A percentile compares a stretch with the other conserved stretches of the same genome.
Evolutionary conservation across 2,797 vertebrate genomes (phyloP).

Genomic region (Pangasius mekongensis): DNA sequence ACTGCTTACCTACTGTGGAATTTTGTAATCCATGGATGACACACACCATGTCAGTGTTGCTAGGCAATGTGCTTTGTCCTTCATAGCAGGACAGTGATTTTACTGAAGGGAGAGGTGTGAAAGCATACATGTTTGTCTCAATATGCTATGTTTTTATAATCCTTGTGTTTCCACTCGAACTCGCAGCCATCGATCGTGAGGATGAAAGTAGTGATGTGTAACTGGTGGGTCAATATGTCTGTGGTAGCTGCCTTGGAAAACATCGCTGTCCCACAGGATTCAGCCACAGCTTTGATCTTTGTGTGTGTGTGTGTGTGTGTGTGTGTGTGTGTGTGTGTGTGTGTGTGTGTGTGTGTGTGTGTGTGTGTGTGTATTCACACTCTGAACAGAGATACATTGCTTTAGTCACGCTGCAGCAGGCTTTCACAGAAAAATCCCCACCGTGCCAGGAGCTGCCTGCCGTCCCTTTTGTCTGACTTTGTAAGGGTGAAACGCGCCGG

Average conservation of each 20-base stretch:
- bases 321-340: no score
- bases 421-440: slow-evolving; percentile 43
- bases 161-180: neutral
- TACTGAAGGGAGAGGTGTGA: neutral
- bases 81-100: neutral
- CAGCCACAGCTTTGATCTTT: neutral
- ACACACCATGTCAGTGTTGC: neutral
- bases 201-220: neutral
- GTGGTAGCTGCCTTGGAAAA: neutral
- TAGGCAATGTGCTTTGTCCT: neutral
- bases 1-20: neutral
- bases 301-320: neutral
- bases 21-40: slow-evolving; percentile 1
- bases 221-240: neutral
- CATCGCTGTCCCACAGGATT: neutral
- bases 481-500: slow-evolving; percentile 28
- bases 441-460: slow-evolving; percentile 41
- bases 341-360: neutral
- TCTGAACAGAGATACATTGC: slow-evolving; percentile 33
- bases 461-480: slow-evolving; percentile 53
- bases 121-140: neutral
- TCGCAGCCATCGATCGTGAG: neutral
- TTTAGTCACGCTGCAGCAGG: slow-evolving; percentile 47
- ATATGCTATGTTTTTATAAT: neutral
- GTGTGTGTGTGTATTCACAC: neutral